Conservation (phyloP, 1,140 invertebrate species). For the Metaphire vulgaris region DNA sequence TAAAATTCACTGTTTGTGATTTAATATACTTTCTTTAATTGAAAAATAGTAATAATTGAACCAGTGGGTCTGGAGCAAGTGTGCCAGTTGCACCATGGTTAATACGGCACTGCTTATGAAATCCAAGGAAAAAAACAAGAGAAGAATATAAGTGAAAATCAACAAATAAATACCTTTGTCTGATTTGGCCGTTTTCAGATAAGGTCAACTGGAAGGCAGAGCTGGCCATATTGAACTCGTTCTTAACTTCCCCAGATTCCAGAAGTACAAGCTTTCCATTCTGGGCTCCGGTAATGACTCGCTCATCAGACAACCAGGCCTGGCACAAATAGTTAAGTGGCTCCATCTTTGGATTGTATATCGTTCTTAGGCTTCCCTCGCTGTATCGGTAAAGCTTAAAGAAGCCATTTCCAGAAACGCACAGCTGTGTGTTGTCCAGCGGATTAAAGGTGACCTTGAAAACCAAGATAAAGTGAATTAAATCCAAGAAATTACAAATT, state of each 20-base stretch:
- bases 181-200: neutral
- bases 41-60: too few species aligned
- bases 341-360: conserved; percentile 74
- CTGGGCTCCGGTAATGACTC: conserved; percentile 67
- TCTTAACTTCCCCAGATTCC: conserved; percentile 70
- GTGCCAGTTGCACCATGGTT: too few species aligned
- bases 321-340: conserved; percentile 64
- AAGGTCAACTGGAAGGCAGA: neutral
- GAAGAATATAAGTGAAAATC: too few species aligned
- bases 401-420: conserved; percentile 65
- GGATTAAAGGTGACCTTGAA: conserved; percentile 67
- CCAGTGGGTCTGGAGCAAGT: too few species aligned
- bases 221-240: conserved; percentile 41
- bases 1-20: too few species aligned
- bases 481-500: too few species aligned
- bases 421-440: conserved; percentile 65
- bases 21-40: too few species aligned
- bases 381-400: conserved; percentile 70
- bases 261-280: conserved; percentile 67
- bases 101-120: neutral
- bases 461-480: too few species aligned
- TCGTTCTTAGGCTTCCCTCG: conserved; percentile 73
- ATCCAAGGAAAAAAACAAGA: too few species aligned
- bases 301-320: conserved; percentile 60
- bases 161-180: neutral